Evolutionary conservation across 2,888 invertebrate species (phyloP), one percentile per base, ranked within the genome.

Genomic region (Catocala sponsa): DNA sequence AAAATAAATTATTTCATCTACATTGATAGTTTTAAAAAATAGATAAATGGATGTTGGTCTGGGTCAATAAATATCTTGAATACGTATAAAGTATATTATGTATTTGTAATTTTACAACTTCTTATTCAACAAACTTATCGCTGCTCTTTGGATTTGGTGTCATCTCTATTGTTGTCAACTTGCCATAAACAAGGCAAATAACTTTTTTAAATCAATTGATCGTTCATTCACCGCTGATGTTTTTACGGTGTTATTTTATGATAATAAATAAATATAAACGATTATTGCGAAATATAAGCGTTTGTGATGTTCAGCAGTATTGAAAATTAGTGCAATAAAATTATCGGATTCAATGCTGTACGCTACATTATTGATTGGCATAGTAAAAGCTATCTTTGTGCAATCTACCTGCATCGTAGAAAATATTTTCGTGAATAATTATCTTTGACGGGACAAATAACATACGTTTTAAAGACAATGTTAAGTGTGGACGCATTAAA

Each of bases 191-290:
- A 87, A 85, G 63, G 72, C 57, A 68, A 76, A 76, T 72, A 82
- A 78, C 76, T 88, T 87, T 91, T 89, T 90, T 88, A 88, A 89
- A 88, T 92, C 91, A 91, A 84, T 90, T 89, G 92, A 92, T 93
- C 92, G 92, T 94, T 94, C 94, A 94, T 92, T 93, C 94, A 94
- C 94, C 93, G 92, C 93, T 90, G 92, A 91, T 92, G 91, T 93
- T 93, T 93, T 93, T 91, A 92, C 88, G 91, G 93, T 93, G 92
- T 90, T 90, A 87, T 91, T 91, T 88, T 88, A 90, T 87, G 88
- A 87, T 89, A 90, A 91, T 90, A 92, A 91, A 91, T 91, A 91
- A 92, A 90, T 89, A 89, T 84, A 88, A 82, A 88, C 82, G 84
- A 87, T 86, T 86, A 90, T 84, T 89, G 85, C 88, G 88, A 89